Evolutionary conservation across 2,113 vertebrate species (phyloP), one percentile per base, ranked within the genome.

Genomic region (Nematolebias whitei): DNA sequence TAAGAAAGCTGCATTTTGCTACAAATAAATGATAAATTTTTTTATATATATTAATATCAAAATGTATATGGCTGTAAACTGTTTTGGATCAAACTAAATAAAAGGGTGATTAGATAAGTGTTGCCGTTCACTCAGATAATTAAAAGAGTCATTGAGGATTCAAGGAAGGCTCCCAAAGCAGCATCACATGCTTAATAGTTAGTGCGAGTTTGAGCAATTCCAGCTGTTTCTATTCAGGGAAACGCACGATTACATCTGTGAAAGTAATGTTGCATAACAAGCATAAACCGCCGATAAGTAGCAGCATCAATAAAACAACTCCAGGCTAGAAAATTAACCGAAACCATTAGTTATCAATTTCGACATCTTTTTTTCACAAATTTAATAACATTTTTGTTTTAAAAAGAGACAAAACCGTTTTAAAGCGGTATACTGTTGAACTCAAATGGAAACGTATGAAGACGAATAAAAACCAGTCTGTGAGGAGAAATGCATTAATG

Each of bases 311-410:
- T 58, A 40, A 53, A 22, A 3, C 5, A 50, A 49, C 22, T 58
- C n/a, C 29, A 22, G 32, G 47, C 38, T 32, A 60, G 18, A 62
- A 44, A 60, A 62, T 56, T 48, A 38, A 49, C 44, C 3, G 9
- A 66, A 70, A 16, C 5, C 12, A 45, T 39, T 49, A 35, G 9
- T 65, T 57, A 53, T 58, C 20, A 24, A 32, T 32, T 60, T 59
- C 14, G 20, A 40, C 19, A 22, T 18, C 10, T 43, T 52, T 48
- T 71, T 63, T 62, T 19, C 41, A 35, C 65, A 43, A 58, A 40
- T 58, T 35, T 48, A 50, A 68, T 65, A 63, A 56, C 16, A 10
- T 41, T 40, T n/a, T n/a, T n/a, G n/a, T n/a, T n/a, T n/a, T n/a
- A n/a, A n/a, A n/a, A n/a, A n/a, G n/a, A n/a, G n/a, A n/a, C n/a